Evolutionary conservation across 2,888 invertebrate genomes (phyloP), one percentile per base, ranked within the genome.

Genomic region (Thymelicus lineola): DNA sequence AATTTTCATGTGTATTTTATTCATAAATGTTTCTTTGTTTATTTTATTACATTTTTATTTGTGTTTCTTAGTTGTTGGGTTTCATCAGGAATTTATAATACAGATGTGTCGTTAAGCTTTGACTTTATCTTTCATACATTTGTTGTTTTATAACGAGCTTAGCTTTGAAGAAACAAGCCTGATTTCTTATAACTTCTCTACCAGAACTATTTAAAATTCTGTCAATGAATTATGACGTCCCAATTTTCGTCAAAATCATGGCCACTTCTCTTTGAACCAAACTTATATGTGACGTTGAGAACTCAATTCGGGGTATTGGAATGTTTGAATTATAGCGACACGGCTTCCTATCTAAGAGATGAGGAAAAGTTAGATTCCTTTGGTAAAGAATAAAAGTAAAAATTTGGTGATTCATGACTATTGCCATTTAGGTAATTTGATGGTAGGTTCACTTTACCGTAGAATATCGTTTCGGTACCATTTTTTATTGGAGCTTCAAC

Each of bases 221-320:
- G 48, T 15, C 48, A 6, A 6, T 7, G 17, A 45, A 35, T 62
- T 62, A 53, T 14, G 10, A 28, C 46, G 15, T 68, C 62, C 63
- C 48, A 6, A 1, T 42, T 42, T 35, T 20, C 17, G 6, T 1
- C 12, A 12, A 48, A 63, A 20, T 10, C 46, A 53, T 69, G 69
- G 58, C 17, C 48, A 63, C 57, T 20, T 3, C 6, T 5, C 7
- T 2, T 53, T 35, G 36, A 69, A 42, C 69, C 46, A 38, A 69
- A 62, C 63, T 50, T 63, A 62, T 62, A 69, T 63, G 68, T 68
- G 69, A 69, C 69, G 57, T 58, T 58, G 69, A 69, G 69, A 63
- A 69, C 69, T 69, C 69, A 69, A 69, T 69, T 69, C 63, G 58
- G 45, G 61, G 58, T 69, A 69, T 69, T 63, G 69, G 69, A 63